Evolutionary conservation across 2,797 vertebrate species (phyloP).

Genomic region (Galagoides demidoff): DNA sequence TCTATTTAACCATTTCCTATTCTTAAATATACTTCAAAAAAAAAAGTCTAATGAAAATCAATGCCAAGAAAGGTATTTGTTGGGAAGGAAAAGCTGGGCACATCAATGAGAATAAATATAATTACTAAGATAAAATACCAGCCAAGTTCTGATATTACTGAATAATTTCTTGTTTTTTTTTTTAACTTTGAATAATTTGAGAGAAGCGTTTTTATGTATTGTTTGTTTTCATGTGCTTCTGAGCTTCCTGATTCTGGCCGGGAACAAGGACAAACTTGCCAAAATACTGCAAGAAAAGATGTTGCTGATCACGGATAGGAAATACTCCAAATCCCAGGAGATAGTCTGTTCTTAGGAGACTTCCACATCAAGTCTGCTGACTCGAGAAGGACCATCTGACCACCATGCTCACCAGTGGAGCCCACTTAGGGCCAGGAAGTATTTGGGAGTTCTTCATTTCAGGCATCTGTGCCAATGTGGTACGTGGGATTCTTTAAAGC

Average conservation of each 20-base stretch:
- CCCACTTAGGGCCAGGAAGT: neutral
- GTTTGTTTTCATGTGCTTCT: conserved; percentile 82
- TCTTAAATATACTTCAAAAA: neutral
- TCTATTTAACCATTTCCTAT: neutral
- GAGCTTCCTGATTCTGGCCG: conserved; percentile 80
- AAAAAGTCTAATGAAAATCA: neutral
- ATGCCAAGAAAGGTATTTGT: neutral
- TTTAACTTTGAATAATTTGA: conserved; percentile 67
- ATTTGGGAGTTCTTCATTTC: conserved; percentile 12
- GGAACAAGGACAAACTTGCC: conserved; percentile 82
- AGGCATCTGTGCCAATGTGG: neutral
- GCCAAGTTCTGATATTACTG: conserved; percentile 11
- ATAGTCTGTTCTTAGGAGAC: conserved; percentile 72
- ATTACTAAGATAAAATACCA: conserved; percentile 46
- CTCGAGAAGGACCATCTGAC: conserved; percentile 45
- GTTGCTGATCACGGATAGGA: conserved; percentile 78
- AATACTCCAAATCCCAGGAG: conserved; percentile 77
- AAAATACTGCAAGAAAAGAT: conserved; percentile 80
- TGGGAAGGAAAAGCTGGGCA: conserved; percentile 16
- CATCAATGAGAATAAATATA: conserved; percentile 12
- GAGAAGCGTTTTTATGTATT: conserved; percentile 74
- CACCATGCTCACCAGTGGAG: neutral
- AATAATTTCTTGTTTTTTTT: conserved; percentile 67
- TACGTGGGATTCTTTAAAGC: conserved; percentile 58
- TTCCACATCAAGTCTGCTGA: conserved; percentile 66